Evolutionary conservation across 92 coral and sea anemone genomes (phyloP).

Genomic region (Porites cylindrica): DNA sequence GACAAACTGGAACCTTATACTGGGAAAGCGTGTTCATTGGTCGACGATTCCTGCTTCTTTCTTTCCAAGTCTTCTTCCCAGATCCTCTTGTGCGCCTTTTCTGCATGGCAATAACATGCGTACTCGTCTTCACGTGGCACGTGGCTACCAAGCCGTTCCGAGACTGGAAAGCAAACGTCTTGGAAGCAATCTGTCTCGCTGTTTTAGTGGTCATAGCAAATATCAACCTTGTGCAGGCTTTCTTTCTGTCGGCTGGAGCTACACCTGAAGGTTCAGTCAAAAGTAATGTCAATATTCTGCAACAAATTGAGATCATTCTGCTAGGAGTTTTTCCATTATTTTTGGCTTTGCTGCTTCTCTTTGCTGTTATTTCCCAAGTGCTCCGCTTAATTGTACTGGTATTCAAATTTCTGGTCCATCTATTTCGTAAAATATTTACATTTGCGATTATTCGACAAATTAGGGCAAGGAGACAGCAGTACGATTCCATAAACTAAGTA

Average conservation of each 20-base stretch:
- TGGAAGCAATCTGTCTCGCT: slow-evolving; percentile 46
- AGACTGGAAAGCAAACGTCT: slow-evolving; percentile 53
- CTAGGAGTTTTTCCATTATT: slow-evolving; percentile 41
- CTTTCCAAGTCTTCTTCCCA: slow-evolving; percentile 43
- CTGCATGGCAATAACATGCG: slow-evolving; percentile 55
- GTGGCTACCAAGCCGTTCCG: slow-evolving; percentile 57
- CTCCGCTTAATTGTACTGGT: slow-evolving; percentile 12
- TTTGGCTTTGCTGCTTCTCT: slow-evolving; percentile 18
- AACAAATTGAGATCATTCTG: slow-evolving; percentile 46
- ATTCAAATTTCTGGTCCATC: background rate
- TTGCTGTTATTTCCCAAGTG: slow-evolving; percentile 53
- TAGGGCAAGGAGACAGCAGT: slow-evolving; percentile 2
- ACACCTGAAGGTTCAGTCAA: slow-evolving; percentile 34
- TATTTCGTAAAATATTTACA: background rate
- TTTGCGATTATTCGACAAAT: slow-evolving; percentile 1
- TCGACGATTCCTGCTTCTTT: slow-evolving; percentile 62
- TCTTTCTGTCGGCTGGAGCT: slow-evolving; percentile 51
- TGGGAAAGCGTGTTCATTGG: slow-evolving; percentile 75
- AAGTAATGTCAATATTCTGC: slow-evolving; percentile 13
- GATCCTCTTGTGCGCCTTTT: slow-evolving; percentile 60
- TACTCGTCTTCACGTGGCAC: slow-evolving; percentile 54
- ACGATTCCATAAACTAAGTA: background rate
- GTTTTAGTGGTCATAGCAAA: slow-evolving; percentile 57
- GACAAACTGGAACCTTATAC: slow-evolving; percentile 49
- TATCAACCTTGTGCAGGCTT: slow-evolving; percentile 50